These are phyloP conservation scores for Irena cyanogastra DNA, from an alignment of 2,113 vertebrate species.

Conservation along the genomic window DNA sequence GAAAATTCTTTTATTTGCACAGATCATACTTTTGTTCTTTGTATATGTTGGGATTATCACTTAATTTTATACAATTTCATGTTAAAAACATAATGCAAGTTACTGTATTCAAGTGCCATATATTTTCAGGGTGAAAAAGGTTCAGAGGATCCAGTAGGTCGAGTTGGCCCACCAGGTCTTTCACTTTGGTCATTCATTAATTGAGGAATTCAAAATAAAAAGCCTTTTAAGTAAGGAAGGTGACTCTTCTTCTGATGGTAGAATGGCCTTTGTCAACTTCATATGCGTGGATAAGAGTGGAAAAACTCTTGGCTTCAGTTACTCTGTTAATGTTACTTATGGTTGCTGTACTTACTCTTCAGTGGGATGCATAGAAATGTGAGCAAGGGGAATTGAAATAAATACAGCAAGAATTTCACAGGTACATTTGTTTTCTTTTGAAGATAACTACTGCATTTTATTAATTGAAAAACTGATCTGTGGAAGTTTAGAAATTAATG, in stretches of 20 bases:
- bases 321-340: background rate
- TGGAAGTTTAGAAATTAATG: background rate
- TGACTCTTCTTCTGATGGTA: background rate
- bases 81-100: background rate
- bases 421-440: background rate
- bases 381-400: background rate
- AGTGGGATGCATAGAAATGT: background rate
- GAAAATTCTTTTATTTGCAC: background rate
- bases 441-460: background rate
- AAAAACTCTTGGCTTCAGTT: background rate
- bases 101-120: background rate
- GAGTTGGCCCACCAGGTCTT: conserved; percentile 51
- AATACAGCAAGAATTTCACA: background rate
- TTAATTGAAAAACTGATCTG: background rate
- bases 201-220: background rate
- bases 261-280: background rate
- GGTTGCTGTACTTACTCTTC: background rate
- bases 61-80: background rate
- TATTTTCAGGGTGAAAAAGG: conserved; percentile 71
- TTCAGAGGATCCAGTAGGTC: conserved; percentile 70
- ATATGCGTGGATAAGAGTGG: background rate
- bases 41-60: background rate
- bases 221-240: background rate
- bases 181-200: background rate
- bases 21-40: background rate